These are phyloP conservation scores for Graptemys geographica DNA, from an alignment of 2,797 vertebrate species.

Conservation along the genomic window DNA sequence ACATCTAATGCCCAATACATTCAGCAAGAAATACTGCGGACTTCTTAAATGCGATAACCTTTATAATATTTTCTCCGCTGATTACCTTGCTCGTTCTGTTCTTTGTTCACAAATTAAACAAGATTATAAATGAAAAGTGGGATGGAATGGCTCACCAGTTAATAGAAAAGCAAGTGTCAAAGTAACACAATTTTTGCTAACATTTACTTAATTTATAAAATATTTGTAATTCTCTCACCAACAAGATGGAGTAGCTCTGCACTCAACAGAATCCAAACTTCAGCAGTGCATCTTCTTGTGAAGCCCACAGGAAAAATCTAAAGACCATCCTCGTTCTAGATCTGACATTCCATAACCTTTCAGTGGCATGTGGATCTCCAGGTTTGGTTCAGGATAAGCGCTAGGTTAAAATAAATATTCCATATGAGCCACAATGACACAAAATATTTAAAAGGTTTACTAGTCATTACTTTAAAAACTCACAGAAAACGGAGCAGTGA, in stretches of 20 bases:
- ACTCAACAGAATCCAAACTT: not conserved
- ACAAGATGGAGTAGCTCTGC: conserved; percentile 7
- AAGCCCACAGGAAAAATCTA: not conserved
- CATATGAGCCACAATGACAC: not conserved
- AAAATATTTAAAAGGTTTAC: not conserved
- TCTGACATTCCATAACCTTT: not conserved
- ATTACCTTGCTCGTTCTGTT: conserved; percentile 22
- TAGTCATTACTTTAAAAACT: not conserved
- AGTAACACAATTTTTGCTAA: not conserved
- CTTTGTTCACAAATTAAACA: conserved; percentile 6
- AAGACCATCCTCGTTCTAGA: not conserved
- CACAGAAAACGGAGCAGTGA: not conserved
- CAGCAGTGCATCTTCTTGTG: not conserved
- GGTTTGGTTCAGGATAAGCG: not conserved
- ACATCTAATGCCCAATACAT: not conserved
- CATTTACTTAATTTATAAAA: conserved; percentile 39
- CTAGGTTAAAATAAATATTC: not conserved
- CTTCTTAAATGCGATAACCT: not conserved
- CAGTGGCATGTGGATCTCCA: not conserved
- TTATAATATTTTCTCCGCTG: not conserved
- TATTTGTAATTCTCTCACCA: not conserved
- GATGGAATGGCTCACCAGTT: conserved; percentile 26
- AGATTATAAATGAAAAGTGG: not conserved
- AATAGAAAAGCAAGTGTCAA: conserved; percentile 56
- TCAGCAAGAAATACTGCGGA: not conserved